Percentiles rank a stretch among this genome's conserved stretches.
phyloP scores from a whole-genome alignment of 2,888 invertebrate genomes.

The Melinopterus prodromus region DNA sequence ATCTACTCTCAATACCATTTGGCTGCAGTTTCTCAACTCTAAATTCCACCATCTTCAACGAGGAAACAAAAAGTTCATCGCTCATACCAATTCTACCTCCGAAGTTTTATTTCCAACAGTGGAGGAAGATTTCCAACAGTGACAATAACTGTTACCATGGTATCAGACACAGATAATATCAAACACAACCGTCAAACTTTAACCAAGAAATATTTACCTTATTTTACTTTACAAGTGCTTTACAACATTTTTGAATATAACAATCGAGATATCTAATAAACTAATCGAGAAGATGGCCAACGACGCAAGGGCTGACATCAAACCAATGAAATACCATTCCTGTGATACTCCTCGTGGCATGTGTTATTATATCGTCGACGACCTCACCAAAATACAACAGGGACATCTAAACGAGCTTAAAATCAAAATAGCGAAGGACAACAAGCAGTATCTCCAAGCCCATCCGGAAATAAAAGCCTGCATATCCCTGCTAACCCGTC shows the following conservation, averaged over 20 bases:
- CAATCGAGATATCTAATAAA: background rate
- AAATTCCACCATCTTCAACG: too few relatives aligned
- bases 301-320: slow-evolving; percentile 45
- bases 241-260: background rate
- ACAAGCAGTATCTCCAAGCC: slow-evolving; percentile 52
- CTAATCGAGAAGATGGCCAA: slow-evolving; percentile 47
- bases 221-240: background rate
- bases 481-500: slow-evolving; percentile 46
- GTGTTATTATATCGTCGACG: slow-evolving; percentile 49
- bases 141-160: too few relatives aligned
- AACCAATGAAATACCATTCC: slow-evolving; percentile 50
- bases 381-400: slow-evolving; percentile 52
- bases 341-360: slow-evolving; percentile 53
- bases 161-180: background rate
- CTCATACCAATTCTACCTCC: too few relatives aligned
- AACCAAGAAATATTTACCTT: too few relatives aligned
- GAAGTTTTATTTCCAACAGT: too few relatives aligned
- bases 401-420: slow-evolving; percentile 50
- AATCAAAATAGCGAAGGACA: slow-evolving; percentile 48
- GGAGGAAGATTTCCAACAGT: too few relatives aligned
- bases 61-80: too few relatives aligned
- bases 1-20: too few relatives aligned
- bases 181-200: background rate
- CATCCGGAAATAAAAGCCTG: slow-evolving; percentile 56
- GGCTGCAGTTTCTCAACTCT: too few relatives aligned